phyloP scores from a whole-genome alignment of 23 tunicate genomes.

The Corella eumyota region DNA sequence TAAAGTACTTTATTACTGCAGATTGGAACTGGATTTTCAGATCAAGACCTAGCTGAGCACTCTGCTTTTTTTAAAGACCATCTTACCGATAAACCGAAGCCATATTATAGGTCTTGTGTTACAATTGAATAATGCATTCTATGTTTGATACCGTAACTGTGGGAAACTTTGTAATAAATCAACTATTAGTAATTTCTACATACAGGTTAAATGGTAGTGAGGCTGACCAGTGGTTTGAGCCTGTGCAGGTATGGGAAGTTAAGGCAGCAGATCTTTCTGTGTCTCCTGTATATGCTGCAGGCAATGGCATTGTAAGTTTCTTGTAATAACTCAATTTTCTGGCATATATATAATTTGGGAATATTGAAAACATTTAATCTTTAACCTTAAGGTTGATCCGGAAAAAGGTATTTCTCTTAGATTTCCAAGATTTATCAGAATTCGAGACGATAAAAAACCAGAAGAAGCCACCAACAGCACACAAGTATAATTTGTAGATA shows the following conservation, averaged over 20 bases:
- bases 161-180: no score
- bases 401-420: slow-evolving; percentile 94
- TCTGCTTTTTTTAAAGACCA: slow-evolving; percentile 73
- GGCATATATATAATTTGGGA: background rate
- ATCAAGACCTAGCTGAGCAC: slow-evolving; percentile 60
- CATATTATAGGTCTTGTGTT: slow-evolving; percentile 52
- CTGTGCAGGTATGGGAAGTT: slow-evolving; percentile 97
- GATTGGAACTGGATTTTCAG: slow-evolving; percentile 98
- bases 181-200: no score
- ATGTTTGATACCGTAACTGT: no score
- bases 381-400: slow-evolving; percentile 40
- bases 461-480: slow-evolving; percentile 86
- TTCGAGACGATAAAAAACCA: slow-evolving; percentile 95
- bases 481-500: no score
- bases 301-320: slow-evolving; percentile 72
- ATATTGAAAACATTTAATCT: background rate
- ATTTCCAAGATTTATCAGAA: slow-evolving; percentile 91
- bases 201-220: slow-evolving; percentile 74
- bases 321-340: background rate
- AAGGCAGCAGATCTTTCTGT: slow-evolving; percentile 98
- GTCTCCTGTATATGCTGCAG: slow-evolving; percentile 98
- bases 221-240: slow-evolving; percentile 97
- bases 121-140: background rate
- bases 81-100: slow-evolving; percentile 56
- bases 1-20: background rate